These are phyloP conservation scores for Daubentonia madagascariensis DNA, from an alignment of 2,113 vertebrate species.

Conservation along the genomic window DNA sequence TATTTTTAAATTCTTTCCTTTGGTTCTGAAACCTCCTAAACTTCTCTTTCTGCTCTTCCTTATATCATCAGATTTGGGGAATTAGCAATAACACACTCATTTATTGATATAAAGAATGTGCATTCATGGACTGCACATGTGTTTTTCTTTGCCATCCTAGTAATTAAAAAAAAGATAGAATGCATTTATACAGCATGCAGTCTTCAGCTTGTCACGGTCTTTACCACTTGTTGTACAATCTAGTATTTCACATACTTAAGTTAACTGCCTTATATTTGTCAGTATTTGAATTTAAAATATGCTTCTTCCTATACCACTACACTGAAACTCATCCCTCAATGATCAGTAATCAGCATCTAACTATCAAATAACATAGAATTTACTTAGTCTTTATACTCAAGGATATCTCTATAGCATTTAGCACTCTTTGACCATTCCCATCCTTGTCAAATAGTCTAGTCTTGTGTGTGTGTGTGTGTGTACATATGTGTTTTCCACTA, in stretches of 20 bases:
- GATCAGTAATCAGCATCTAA: background rate
- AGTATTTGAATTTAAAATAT: conserved; percentile 1
- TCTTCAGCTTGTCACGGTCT: background rate
- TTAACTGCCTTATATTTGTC: background rate
- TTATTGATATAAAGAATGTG: background rate
- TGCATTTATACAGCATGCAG: background rate
- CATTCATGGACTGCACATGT: background rate
- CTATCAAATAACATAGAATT: background rate
- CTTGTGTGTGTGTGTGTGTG: fast-evolving
- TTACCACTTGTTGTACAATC: background rate
- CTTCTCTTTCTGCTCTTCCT: background rate
- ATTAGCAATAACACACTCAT: background rate
- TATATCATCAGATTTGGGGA: background rate
- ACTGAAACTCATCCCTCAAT: background rate
- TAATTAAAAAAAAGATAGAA: background rate
- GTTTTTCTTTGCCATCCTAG: background rate
- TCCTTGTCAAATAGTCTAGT: background rate
- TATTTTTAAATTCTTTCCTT: background rate
- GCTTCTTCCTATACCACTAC: background rate
- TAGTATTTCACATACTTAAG: background rate
- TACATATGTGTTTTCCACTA: background rate
- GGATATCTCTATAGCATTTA: background rate
- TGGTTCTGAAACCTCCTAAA: background rate
- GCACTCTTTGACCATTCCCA: background rate
- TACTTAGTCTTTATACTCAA: background rate